phyloP scores from a whole-genome alignment of 2,888 invertebrate genomes.

The Drosophila robusta region DNA sequence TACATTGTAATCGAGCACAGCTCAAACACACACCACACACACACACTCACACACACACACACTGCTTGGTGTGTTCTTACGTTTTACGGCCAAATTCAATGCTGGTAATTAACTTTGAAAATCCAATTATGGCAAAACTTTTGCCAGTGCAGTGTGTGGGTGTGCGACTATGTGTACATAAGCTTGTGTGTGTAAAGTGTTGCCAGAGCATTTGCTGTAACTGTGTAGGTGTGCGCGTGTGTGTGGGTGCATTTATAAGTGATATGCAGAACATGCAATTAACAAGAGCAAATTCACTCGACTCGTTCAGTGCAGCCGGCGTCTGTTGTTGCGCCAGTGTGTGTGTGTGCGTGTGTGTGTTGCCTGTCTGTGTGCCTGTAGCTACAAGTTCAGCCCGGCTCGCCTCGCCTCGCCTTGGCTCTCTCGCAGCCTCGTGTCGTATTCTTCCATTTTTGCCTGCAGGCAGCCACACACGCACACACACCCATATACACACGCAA shows the following conservation, averaged over 20 bases:
- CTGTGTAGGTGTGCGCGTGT: constrained; percentile 23
- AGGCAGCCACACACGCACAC: constrained; percentile 36
- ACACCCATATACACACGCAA: constrained; percentile 2
- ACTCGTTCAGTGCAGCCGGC: constrained; percentile 24
- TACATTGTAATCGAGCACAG: constrained; percentile 65
- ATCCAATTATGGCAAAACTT: constrained; percentile 83
- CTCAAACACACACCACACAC: constrained; percentile 30
- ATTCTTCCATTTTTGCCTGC: constrained; percentile 42
- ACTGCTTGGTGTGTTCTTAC: constrained; percentile 59
- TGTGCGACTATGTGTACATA: constrained; percentile 32
- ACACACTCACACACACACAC: constrained; percentile 2
- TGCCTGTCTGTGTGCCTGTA: constrained; percentile 4
- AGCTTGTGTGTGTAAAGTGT: constrained; percentile 48
- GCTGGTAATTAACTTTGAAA: constrained; percentile 83
- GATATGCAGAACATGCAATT: constrained; percentile 83
- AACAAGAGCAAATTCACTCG: constrained; percentile 80
- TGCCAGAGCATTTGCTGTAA: constrained; percentile 22
- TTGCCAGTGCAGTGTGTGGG: constrained; percentile 50
- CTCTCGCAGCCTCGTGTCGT: constrained; percentile 23
- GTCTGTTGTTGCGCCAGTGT: background rate
- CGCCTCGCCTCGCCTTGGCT: constrained; percentile 3
- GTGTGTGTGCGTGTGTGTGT: background rate
- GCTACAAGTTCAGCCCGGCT: constrained; percentile 13
- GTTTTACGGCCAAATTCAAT: constrained; percentile 78
- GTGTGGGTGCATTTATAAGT: constrained; percentile 77